Conservation (phyloP, 2,888 invertebrate species). For the Sepiola atlantica region DNA sequence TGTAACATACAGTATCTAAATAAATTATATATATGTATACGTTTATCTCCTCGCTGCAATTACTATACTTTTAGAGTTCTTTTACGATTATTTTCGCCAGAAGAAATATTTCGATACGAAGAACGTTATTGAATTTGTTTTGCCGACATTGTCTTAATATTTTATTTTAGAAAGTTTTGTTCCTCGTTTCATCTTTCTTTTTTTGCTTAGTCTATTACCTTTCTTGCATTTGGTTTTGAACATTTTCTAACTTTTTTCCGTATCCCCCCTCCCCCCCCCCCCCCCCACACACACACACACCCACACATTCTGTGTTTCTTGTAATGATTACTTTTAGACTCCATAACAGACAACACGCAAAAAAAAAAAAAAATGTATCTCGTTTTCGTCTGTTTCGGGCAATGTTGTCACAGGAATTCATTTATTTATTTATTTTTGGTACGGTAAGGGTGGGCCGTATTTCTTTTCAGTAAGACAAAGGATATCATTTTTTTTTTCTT, state of each 20-base stretch:
- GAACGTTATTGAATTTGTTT: not conserved
- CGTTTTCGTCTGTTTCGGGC: not conserved
- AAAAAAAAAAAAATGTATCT: not conserved
- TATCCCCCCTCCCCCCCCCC: not conserved
- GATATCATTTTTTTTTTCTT: not conserved
- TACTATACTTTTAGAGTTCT: not conserved
- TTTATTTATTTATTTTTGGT: not conserved
- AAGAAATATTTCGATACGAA: not conserved
- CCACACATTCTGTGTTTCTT: not conserved
- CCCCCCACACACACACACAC: not conserved
- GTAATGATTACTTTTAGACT: not conserved
- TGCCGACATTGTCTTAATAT: not conserved
- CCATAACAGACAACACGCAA: not conserved
- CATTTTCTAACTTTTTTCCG: not conserved
- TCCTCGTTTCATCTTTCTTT: not conserved
- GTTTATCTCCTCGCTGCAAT: too few relatives aligned
- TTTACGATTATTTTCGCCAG: not conserved
- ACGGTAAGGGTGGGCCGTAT: too few relatives aligned
- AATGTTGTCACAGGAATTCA: not conserved
- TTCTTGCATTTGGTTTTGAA: not conserved
- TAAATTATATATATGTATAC: too few relatives aligned
- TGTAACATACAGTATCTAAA: too few relatives aligned
- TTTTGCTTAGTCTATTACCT: not conserved
- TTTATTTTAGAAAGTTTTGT: not conserved
- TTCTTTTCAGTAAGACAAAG: not conserved